Percentiles rank a stretch among this genome's conserved stretches.
These are phyloP conservation scores for Paramormyrops hopkinsi DNA, from an alignment of 2,797 vertebrate genomes.

Conservation along the genomic window DNA sequence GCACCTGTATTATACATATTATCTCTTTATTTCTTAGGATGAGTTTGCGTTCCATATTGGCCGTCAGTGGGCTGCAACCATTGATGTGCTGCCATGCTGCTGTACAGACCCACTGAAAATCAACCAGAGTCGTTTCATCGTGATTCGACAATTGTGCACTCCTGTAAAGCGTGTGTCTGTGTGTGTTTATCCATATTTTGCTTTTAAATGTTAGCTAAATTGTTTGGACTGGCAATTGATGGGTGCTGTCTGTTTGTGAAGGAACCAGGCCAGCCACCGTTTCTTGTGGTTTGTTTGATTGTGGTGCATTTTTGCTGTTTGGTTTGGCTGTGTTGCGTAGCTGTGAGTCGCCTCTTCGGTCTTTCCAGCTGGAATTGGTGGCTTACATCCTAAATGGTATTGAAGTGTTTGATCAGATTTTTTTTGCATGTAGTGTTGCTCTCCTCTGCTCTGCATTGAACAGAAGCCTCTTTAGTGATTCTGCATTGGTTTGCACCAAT, in stretches of 20 bases:
- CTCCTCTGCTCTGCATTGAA: background rate
- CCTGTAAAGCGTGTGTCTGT: background rate
- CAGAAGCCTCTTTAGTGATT: background rate
- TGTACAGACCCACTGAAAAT: background rate
- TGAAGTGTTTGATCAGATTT: background rate
- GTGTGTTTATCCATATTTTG: background rate
- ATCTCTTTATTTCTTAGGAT: background rate
- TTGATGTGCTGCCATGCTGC: background rate
- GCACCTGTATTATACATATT: background rate
- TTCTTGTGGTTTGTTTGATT: background rate
- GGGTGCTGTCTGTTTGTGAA: background rate
- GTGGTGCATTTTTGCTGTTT: background rate
- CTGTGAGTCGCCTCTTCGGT: background rate
- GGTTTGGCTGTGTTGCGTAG: background rate
- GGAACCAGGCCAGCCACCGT: background rate
- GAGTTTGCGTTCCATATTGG: background rate
- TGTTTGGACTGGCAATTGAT: background rate
- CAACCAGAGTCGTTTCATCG: background rate
- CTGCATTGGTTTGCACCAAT: background rate
- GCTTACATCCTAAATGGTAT: background rate
- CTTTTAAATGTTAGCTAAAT: background rate
- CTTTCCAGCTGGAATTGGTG: background rate
- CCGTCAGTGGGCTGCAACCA: background rate
- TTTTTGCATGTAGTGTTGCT: background rate
- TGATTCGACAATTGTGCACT: background rate